Evolutionary conservation across 2,888 invertebrate species (phyloP).

Genomic region (Amphipoea oculea): DNA sequence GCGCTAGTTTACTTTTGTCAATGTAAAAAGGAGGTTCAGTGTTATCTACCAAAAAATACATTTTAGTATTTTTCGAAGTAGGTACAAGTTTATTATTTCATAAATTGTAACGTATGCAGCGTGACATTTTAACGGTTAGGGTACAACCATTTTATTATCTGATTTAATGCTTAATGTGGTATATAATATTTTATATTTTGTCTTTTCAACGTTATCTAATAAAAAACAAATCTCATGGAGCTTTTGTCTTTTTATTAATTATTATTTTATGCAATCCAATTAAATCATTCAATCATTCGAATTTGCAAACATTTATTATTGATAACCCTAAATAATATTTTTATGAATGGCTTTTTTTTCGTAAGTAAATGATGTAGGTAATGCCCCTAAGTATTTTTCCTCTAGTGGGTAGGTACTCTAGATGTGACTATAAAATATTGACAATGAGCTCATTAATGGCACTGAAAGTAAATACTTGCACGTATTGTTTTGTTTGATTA

Average conservation of each 20-base stretch:
- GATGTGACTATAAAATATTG: constrained; percentile 30
- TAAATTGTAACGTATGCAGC: no score
- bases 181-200: no score
- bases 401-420: constrained; percentile 15
- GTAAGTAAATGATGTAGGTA: not conserved
- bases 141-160: no score
- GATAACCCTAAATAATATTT: not conserved
- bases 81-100: no score
- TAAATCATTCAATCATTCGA: no score
- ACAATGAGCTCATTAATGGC: constrained; percentile 33
- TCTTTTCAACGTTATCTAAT: no score
- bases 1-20: constrained; percentile 2
- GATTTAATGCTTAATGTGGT: no score
- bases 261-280: no score
- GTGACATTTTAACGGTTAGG: no score
- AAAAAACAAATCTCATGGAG: no score
- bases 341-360: constrained; percentile 9
- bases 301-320: not conserved
- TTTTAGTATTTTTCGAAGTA: no score
- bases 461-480: constrained; percentile 23
- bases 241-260: no score
- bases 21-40: not conserved
- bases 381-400: constrained; percentile 18
- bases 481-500: constrained; percentile 33
- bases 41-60: not conserved